phyloP scores from a whole-genome alignment of 2,888 invertebrate species.

The Ceriagrion tenellum region DNA sequence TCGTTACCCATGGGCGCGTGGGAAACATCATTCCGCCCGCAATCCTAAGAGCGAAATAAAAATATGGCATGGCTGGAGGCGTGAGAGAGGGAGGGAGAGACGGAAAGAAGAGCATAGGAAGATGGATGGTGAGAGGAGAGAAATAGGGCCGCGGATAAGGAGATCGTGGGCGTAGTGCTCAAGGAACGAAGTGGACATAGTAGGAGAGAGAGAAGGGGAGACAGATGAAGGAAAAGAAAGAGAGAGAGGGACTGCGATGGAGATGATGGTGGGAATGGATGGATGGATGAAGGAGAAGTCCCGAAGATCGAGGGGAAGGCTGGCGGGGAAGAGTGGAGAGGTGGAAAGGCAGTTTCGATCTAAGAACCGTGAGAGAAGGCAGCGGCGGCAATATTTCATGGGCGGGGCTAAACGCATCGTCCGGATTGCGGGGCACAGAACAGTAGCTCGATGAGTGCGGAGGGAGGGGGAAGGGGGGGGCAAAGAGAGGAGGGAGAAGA shows the following conservation, averaged over 20 bases:
- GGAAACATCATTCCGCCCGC: constrained; percentile 8
- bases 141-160: background rate
- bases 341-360: too few species aligned
- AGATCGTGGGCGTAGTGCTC: background rate
- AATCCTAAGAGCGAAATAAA: constrained; percentile 2
- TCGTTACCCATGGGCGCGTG: background rate
- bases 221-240: background rate
- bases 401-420: constrained; percentile 56
- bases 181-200: background rate
- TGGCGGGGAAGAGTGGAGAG: too few species aligned
- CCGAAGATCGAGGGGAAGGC: too few species aligned
- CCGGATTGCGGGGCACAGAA: constrained; percentile 49
- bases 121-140: background rate
- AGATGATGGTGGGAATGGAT: background rate
- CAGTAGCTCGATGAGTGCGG: constrained; percentile 50
- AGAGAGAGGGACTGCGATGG: background rate
- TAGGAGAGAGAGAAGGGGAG: background rate
- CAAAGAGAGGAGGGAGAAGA: background rate
- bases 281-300: too few species aligned
- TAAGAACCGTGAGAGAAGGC: constrained; percentile 56
- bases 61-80: background rate
- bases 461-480: background rate
- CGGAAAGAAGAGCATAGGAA: background rate
- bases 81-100: background rate
- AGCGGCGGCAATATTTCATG: constrained; percentile 55